A percentile compares a stretch with the other conserved stretches of the same genome.
phyloP scores from a whole-genome alignment of 2,113 vertebrate species.

The Alces alces region DNA sequence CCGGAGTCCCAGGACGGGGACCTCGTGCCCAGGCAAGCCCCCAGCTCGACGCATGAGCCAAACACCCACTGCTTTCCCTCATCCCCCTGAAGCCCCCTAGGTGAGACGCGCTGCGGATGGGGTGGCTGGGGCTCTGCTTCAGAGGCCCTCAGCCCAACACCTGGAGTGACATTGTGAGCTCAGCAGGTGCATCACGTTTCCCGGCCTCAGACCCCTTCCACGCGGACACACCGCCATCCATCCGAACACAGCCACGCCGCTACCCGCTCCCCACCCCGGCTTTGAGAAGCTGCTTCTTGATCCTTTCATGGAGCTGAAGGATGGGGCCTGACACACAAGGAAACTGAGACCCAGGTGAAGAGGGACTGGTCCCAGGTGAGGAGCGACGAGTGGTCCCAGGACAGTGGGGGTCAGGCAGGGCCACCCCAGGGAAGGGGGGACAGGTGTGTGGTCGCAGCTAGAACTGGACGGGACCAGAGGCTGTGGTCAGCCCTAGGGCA shows the following conservation, averaged over 20 bases:
- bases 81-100: not conserved
- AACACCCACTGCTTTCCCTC: not conserved
- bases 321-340: not conserved
- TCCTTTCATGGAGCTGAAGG: too few relatives aligned
- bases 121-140: not conserved
- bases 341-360: not conserved
- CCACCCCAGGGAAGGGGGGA: not conserved
- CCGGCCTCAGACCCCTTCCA: not conserved
- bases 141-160: too few relatives aligned
- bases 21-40: not conserved
- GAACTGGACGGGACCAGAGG: not conserved
- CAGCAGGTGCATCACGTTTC: rapidly evolving
- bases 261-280: not conserved
- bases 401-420: not conserved
- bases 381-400: rapidly evolving
- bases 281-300: not conserved
- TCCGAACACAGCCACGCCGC: rapidly evolving
- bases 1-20: too few relatives aligned
- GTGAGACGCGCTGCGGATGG: not conserved
- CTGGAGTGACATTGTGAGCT: rapidly evolving
- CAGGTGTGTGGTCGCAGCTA: not conserved
- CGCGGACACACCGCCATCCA: rapidly evolving
- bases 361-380: not conserved
- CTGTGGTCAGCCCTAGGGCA: not conserved
- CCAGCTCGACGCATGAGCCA: rapidly evolving